A percentile compares a stretch with the other conserved stretches of the same genome.
Evolutionary conservation across 2,113 vertebrate species (phyloP).

Genomic region (Tenebrosternarchus preto): DNA sequence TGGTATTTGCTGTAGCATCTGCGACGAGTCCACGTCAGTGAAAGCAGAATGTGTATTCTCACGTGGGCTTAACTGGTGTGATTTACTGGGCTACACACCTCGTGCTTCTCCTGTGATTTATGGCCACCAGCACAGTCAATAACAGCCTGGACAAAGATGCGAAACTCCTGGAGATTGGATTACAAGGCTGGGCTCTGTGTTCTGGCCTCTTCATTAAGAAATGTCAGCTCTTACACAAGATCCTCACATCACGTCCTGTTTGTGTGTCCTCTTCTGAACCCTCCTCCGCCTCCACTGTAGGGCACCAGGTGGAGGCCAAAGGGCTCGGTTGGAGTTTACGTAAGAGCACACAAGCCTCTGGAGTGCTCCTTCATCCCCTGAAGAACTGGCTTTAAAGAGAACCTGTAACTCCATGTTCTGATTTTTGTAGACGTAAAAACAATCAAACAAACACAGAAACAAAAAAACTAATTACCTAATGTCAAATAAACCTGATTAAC

Average conservation of each 20-base stretch:
- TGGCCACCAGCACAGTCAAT: constrained; percentile 71
- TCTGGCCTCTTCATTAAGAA: constrained; percentile 61
- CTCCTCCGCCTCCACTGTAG: no score
- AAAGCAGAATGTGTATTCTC: constrained; percentile 61
- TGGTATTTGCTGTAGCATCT: no score
- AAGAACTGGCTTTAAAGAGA: no score
- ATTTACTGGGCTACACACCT: constrained; percentile 56
- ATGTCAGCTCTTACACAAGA: constrained; percentile 45
- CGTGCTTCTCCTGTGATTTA: constrained; percentile 67
- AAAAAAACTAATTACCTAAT: not conserved
- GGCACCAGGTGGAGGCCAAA: not conserved
- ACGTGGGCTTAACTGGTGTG: constrained; percentile 18
- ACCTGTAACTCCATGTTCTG: no score
- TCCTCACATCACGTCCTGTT: not conserved
- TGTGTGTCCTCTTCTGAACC: constrained; percentile 4
- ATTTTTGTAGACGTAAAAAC: no score
- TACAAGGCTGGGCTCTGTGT: constrained; percentile 49
- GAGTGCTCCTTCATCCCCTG: no score
- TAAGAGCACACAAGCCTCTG: no score
- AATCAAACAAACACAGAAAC: not conserved
- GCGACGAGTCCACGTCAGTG: no score
- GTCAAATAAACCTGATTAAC: not conserved
- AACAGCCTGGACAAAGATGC: constrained; percentile 68
- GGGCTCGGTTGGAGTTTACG: no score
- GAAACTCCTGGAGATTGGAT: constrained; percentile 59